Percentiles rank a stretch among this genome's conserved stretches.
Conservation (phyloP, 2,797 vertebrate species). For the Trematomus bernacchii region DNA sequence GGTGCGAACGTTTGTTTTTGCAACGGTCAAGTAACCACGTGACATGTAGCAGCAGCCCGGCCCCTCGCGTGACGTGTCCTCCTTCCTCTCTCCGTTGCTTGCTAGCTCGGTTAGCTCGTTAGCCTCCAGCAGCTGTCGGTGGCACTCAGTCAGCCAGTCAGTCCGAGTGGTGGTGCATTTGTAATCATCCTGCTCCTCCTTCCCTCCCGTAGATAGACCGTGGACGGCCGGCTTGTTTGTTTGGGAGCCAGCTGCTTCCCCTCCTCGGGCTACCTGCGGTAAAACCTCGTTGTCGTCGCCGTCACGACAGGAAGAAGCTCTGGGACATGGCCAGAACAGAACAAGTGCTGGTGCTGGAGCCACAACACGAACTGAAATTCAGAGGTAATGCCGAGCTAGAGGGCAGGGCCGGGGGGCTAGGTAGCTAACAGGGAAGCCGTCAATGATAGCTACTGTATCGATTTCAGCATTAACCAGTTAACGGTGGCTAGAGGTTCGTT, state of each 20-base stretch:
- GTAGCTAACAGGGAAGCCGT: conserved; percentile 17
- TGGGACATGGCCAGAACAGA: conserved; percentile 93
- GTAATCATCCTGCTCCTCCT: conserved; percentile 30
- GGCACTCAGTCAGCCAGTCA: conserved; percentile 63
- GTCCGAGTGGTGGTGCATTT: conserved; percentile 49
- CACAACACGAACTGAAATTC: conserved; percentile 94
- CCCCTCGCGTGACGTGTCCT: conserved; percentile 23
- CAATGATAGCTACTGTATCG: background rate
- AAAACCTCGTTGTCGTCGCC: conserved; percentile 47
- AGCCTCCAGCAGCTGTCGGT: conserved; percentile 76
- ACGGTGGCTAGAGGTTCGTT: too few species aligned
- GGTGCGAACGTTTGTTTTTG: background rate
- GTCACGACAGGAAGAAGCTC: conserved; percentile 69
- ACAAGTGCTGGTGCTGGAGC: conserved; percentile 93
- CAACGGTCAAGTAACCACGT: conserved; percentile 10
- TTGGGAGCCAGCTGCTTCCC: conserved; percentile 46
- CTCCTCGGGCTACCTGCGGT: conserved; percentile 40
- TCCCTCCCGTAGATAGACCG: conserved; percentile 25
- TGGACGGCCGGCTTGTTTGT: conserved; percentile 44
- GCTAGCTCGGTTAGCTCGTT: conserved; percentile 65
- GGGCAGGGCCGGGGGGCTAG: conserved; percentile 58
- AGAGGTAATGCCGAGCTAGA: conserved; percentile 85
- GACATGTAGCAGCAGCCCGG: conserved; percentile 1
- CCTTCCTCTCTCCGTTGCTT: conserved; percentile 52
- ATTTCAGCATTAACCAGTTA: background rate